A percentile compares a stretch with the other conserved stretches of the same genome.
These are phyloP conservation scores for Sclerurus mexicanus DNA, from an alignment of 2,113 vertebrate species.

Conservation along the genomic window DNA sequence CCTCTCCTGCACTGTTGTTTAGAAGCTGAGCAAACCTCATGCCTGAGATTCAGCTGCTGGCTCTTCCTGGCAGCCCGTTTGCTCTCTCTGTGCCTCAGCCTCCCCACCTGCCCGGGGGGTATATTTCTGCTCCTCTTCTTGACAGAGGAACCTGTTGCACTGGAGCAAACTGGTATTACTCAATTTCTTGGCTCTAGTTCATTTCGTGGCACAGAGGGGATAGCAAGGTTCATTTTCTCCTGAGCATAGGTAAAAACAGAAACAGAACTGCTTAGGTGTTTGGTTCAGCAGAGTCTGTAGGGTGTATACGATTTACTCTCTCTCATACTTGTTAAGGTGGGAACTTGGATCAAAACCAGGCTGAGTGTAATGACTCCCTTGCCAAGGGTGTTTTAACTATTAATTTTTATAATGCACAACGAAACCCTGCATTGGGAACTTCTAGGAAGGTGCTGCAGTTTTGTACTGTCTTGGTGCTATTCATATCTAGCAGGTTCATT, in stretches of 20 bases:
- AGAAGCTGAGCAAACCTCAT: background rate
- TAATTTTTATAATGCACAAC: background rate
- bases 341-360: background rate
- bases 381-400: background rate
- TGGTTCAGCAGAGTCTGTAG: background rate
- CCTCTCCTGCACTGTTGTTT: background rate
- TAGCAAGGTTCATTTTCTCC: background rate
- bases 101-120: background rate
- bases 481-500: background rate
- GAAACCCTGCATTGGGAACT: constrained; percentile 6
- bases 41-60: background rate
- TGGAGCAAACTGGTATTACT: background rate
- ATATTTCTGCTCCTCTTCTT: background rate
- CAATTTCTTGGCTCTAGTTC: background rate
- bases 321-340: background rate
- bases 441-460: background rate
- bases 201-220: background rate
- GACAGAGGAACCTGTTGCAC: background rate
- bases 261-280: background rate
- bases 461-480: background rate
- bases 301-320: background rate
- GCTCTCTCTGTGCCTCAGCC: background rate
- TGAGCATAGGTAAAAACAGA: background rate
- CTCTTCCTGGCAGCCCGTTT: background rate
- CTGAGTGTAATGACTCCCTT: background rate